Evolutionary conservation across 2,888 invertebrate genomes (phyloP).

Genomic region (Drosophila anomalipes): DNA sequence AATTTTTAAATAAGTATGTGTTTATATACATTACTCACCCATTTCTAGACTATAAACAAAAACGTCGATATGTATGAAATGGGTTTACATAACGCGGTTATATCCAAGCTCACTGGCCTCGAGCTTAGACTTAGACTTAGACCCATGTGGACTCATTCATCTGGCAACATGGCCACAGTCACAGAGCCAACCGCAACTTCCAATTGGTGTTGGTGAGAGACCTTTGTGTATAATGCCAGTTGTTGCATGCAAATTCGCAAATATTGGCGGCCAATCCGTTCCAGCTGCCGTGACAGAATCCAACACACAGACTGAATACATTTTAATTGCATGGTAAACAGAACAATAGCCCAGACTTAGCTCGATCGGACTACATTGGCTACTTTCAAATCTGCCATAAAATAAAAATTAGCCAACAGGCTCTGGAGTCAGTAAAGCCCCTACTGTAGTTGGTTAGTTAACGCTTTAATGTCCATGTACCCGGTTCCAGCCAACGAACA

Average conservation of each 20-base stretch:
- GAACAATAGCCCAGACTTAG: slow-evolving; percentile 66
- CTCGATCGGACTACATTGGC: slow-evolving; percentile 15
- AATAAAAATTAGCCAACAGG: slow-evolving; percentile 14
- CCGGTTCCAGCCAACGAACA: not conserved
- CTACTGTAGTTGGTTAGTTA: not conserved
- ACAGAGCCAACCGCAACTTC: slow-evolving; percentile 34
- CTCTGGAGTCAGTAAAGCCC: not conserved
- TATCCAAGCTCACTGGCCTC: slow-evolving; percentile 54
- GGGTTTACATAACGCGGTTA: slow-evolving; percentile 71
- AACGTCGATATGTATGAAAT: slow-evolving; percentile 36
- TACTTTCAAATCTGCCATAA: slow-evolving; percentile 48
- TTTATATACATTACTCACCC: slow-evolving; percentile 47
- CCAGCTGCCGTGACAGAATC: slow-evolving; percentile 44
- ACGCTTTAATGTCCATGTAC: slow-evolving; percentile 15
- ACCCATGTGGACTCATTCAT: slow-evolving; percentile 41
- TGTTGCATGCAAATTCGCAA: slow-evolving; percentile 74
- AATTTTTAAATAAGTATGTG: slow-evolving; percentile 18
- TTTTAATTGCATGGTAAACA: slow-evolving; percentile 72
- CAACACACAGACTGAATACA: slow-evolving; percentile 43
- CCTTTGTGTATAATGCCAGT: slow-evolving; percentile 76
- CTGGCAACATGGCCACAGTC: slow-evolving; percentile 11
- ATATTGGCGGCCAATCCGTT: slow-evolving; percentile 46
- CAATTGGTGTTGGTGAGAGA: slow-evolving; percentile 41
- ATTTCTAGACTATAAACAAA: slow-evolving; percentile 62
- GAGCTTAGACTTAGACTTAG: slow-evolving; percentile 51